Evolutionary conservation across 35 echinoderm and acorn worm genomes (phyloP).

Genomic region (Patiria miniata): DNA sequence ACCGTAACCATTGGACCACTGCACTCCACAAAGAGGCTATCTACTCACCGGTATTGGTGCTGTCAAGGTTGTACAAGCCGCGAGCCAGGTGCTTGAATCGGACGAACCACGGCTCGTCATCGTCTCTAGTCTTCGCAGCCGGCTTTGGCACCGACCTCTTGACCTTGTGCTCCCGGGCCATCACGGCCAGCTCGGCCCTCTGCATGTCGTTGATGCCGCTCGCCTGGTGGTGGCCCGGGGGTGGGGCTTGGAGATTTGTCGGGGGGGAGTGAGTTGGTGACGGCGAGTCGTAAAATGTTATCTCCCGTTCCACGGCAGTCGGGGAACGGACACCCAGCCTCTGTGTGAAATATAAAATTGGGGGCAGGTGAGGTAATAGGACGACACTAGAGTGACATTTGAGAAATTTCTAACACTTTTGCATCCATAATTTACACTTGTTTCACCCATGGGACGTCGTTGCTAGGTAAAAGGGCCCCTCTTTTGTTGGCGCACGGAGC

Average conservation of each 20-base stretch:
- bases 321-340: conserved; percentile 34
- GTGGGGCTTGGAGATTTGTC: conserved; percentile 4
- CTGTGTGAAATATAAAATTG: neutral
- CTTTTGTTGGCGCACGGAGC: no score
- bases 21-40: neutral
- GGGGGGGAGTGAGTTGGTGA: neutral
- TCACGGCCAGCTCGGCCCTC: conserved; percentile 3
- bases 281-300: conserved; percentile 63
- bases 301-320: conserved; percentile 68
- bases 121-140: conserved; percentile 30
- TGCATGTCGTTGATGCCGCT: neutral
- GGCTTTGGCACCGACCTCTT: conserved; percentile 27
- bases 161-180: conserved; percentile 44
- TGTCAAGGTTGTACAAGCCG: conserved; percentile 88
- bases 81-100: conserved; percentile 90
- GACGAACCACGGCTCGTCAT: conserved; percentile 82
- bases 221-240: neutral
- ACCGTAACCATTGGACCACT: no score
- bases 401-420: neutral
- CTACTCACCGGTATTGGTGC: conserved; percentile 46
- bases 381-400: neutral
- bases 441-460: no score
- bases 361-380: neutral
- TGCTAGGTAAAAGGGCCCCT: no score
- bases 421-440: neutral